Evolutionary conservation across 2,888 invertebrate species (phyloP).

Genomic region (Xanthorhoe spadicearia): DNA sequence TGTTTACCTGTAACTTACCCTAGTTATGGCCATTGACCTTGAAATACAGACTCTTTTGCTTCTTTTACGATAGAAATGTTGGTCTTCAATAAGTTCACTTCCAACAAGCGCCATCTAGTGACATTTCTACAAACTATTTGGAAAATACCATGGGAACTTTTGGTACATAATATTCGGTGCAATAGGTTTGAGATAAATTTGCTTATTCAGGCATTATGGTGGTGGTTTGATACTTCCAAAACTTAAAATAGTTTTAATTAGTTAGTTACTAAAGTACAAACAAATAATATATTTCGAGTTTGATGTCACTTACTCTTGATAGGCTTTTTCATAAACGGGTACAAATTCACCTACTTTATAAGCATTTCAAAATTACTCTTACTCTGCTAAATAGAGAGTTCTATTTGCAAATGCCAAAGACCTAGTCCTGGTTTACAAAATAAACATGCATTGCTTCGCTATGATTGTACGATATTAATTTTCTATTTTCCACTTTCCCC

Average conservation of each 20-base stretch:
- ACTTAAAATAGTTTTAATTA: too few relatives aligned
- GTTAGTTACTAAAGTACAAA: too few relatives aligned
- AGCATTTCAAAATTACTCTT: neutral
- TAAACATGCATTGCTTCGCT: constrained; percentile 1
- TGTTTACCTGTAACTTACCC: too few relatives aligned
- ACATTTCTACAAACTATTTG: neutral
- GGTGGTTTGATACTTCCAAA: too few relatives aligned
- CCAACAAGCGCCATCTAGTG: constrained; percentile 5
- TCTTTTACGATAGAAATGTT: too few relatives aligned
- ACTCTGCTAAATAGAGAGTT: neutral
- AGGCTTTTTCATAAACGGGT: neutral
- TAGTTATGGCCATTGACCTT: too few relatives aligned
- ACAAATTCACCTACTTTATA: neutral
- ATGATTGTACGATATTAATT: constrained; percentile 13
- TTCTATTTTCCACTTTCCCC: constrained; percentile 25
- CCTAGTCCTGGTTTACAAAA: constrained; percentile 2
- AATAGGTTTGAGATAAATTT: too few relatives aligned
- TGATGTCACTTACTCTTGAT: neutral
- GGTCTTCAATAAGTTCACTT: neutral
- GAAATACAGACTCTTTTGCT: too few relatives aligned
- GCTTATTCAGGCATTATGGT: too few relatives aligned
- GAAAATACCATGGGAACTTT: neutral
- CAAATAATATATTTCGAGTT: neutral
- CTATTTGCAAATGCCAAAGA: neutral
- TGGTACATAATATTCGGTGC: too few relatives aligned